Evolutionary conservation across 2,797 vertebrate genomes (phyloP).

Genomic region (Dermochelys coriacea): DNA sequence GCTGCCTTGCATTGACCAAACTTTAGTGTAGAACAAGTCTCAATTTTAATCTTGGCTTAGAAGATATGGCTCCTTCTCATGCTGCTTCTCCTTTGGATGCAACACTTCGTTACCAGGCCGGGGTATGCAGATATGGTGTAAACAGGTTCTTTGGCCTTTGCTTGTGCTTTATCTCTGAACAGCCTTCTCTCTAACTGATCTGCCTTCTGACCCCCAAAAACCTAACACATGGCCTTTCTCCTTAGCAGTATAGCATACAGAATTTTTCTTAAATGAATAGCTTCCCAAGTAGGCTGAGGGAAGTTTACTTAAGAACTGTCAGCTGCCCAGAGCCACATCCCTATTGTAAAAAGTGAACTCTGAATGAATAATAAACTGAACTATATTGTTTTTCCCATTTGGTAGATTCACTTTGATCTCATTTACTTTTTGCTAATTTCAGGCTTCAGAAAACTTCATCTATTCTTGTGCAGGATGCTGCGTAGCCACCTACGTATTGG

Average conservation of each 20-base stretch:
- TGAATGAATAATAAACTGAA: not conserved
- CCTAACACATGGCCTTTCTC: not conserved
- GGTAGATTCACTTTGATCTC: not conserved
- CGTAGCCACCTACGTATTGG: conserved; percentile 96
- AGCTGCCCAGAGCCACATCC: not conserved
- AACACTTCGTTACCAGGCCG: not conserved
- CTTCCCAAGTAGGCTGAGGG: not conserved
- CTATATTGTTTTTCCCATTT: not conserved
- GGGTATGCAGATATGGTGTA: not conserved
- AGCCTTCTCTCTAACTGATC: not conserved
- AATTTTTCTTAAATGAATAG: not conserved
- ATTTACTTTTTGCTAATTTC: conserved; percentile 16
- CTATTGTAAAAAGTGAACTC: not conserved
- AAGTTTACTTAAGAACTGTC: not conserved
- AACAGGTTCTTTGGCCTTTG: not conserved
- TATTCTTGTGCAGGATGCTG: conserved; percentile 99
- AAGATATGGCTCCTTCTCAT: not conserved
- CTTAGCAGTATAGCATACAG: not conserved
- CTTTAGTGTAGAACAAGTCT: not conserved
- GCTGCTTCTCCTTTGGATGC: not conserved
- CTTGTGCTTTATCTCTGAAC: not conserved
- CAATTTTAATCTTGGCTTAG: not conserved
- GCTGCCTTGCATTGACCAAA: no score
- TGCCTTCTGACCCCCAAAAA: not conserved
- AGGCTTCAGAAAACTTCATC: conserved; percentile 99